Conservation (phyloP, 2,797 vertebrate species). For the Coregonus sp. region DNA sequence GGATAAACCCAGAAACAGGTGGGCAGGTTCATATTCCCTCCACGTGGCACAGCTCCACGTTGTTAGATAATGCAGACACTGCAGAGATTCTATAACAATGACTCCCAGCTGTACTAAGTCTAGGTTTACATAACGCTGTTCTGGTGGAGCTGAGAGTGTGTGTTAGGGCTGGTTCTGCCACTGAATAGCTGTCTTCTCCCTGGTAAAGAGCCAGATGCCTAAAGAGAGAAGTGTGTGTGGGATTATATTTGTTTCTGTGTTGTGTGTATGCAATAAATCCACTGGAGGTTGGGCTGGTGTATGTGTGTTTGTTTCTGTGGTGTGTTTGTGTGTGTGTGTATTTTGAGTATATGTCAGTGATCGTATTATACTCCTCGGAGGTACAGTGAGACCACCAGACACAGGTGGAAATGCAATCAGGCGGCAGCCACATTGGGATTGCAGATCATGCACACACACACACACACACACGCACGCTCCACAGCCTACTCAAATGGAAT, state of each 20-base stretch:
- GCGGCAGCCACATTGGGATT: background rate
- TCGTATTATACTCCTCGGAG: slow-evolving; percentile 42
- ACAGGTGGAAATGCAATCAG: slow-evolving; percentile 62
- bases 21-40: slow-evolving; percentile 52
- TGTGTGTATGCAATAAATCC: background rate
- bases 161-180: background rate
- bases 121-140: slow-evolving; percentile 45
- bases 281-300: background rate
- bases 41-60: slow-evolving; percentile 15
- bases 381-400: slow-evolving; percentile 26
- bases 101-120: slow-evolving; percentile 42
- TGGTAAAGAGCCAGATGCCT: background rate
- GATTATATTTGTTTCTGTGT: background rate
- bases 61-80: slow-evolving; percentile 11
- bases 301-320: background rate
- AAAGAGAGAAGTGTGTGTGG: background rate
- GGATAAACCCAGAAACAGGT: slow-evolving; percentile 61
- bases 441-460: slow-evolving; percentile 24
- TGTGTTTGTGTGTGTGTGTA: background rate
- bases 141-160: slow-evolving; percentile 24
- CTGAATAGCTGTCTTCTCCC: background rate
- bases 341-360: slow-evolving; percentile 22
- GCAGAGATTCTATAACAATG: slow-evolving; percentile 34
- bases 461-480: slow-evolving; percentile 22
- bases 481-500: slow-evolving; percentile 62